Evolutionary conservation across 2,797 vertebrate species (phyloP), one percentile per base, ranked within the genome.

Genomic region (Anniella stebbinsi): DNA sequence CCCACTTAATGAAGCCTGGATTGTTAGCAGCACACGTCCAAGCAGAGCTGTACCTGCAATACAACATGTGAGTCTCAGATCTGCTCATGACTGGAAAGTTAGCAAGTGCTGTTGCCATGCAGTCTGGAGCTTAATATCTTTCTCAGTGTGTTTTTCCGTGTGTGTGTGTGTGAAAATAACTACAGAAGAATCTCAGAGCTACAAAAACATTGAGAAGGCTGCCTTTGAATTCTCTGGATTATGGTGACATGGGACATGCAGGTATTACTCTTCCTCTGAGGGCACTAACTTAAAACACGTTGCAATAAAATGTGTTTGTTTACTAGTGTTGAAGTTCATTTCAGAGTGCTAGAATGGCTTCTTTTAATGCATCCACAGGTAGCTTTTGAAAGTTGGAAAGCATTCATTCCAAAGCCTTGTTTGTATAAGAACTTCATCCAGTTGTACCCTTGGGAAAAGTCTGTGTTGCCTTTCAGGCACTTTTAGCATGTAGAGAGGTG

Each of bases 11-110:
- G 41, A 33, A 82, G 67, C 18, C 36, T 73, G 48, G 13, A 1
- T 36, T 93, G n/a, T 18, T 60, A 85, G 89, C 92, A 89, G 75
- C 17, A 63, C 89, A 21, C 0, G 21, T 25, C 70, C n/a, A 54
- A 48, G 30, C 10, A 10, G 36, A 60, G 45, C 28, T 76, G 69
- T 25, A 41, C 7, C 57, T 89, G 72, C n/a, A 67, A 80, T 3
- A 70, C 15, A 15, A 76, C 28, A 21, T 17, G 45, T 2, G 36
- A 72, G 81, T 12, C 15, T 45, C 73, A 30, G 17, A 25, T 75
- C 41, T 8, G 18, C 3, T 25, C 12, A 41, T 66, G 51, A 63
- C 45, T 38, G 41, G 12, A 28, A 86, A 69, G 33, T n/a, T 30
- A 41, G 28, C 76, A 66, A 41, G 18, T 87, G 28, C 33, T 54